These are phyloP conservation scores for Aythya baeri DNA, from an alignment of 2,113 vertebrate genomes.

Conservation along the genomic window DNA sequence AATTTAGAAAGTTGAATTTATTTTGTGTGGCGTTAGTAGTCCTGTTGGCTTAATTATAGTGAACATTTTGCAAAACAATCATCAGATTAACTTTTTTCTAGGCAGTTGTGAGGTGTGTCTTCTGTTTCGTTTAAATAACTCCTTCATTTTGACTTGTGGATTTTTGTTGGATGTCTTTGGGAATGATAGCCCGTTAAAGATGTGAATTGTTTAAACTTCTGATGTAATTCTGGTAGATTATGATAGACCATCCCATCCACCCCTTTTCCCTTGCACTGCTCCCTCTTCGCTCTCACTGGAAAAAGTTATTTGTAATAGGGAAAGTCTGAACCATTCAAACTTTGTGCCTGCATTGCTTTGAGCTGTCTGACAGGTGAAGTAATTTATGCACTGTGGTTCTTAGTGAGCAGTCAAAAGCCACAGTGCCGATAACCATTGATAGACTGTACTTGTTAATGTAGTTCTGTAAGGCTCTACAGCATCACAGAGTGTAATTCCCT, in stretches of 20 bases:
- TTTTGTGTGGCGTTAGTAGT: not conserved
- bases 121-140: not conserved
- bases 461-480: slow-evolving; percentile 31
- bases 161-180: not conserved
- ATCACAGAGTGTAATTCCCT: slow-evolving; percentile 22
- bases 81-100: not conserved
- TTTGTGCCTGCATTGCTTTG: slow-evolving; percentile 50
- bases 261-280: not conserved
- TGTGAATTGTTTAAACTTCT: not conserved
- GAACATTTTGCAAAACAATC: not conserved
- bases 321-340: slow-evolving; percentile 8
- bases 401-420: slow-evolving; percentile 63
- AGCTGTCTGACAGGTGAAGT: slow-evolving; percentile 54
- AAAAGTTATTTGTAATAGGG: not conserved
- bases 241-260: not conserved
- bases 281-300: not conserved
- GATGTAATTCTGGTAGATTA: not conserved
- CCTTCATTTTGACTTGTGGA: slow-evolving; percentile 7
- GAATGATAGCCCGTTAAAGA: not conserved
- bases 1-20: slow-evolving; percentile 25
- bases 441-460: slow-evolving; percentile 53
- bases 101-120: not conserved
- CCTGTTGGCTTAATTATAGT: not conserved
- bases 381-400: slow-evolving; percentile 58
- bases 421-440: slow-evolving; percentile 58